These are phyloP conservation scores for Casuarius casuarius DNA, from an alignment of 2,113 vertebrate genomes.

Conservation along the genomic window DNA sequence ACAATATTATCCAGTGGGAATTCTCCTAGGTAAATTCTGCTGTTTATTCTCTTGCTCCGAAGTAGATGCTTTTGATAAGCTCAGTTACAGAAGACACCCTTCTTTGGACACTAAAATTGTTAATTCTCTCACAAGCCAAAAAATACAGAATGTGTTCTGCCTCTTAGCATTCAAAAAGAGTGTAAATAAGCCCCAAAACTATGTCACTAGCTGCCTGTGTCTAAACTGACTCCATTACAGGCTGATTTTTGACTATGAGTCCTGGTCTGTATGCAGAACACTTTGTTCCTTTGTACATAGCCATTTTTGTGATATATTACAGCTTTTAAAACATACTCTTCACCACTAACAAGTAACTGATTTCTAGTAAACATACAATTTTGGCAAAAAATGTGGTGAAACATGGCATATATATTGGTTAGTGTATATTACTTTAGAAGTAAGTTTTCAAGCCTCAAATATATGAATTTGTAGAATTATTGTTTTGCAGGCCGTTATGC, in stretches of 20 bases:
- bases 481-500: neutral
- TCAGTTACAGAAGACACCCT: fast-evolving
- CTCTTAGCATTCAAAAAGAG: neutral
- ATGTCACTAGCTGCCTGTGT: neutral
- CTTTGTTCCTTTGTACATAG: neutral
- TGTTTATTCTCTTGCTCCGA: neutral
- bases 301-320: neutral
- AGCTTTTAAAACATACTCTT: neutral
- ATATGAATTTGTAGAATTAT: neutral
- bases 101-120: neutral
- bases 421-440: neutral
- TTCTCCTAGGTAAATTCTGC: neutral
- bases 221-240: neutral
- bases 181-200: neutral
- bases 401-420: neutral
- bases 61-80: neutral
- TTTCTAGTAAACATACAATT: neutral
- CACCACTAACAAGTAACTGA: neutral
- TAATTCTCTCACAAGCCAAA: neutral
- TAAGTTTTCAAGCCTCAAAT: neutral
- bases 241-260: neutral
- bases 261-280: neutral
- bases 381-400: neutral
- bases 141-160: neutral
- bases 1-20: neutral